phyloP scores from a whole-genome alignment of 2,797 vertebrate species.

The Gallinago solitaria region DNA sequence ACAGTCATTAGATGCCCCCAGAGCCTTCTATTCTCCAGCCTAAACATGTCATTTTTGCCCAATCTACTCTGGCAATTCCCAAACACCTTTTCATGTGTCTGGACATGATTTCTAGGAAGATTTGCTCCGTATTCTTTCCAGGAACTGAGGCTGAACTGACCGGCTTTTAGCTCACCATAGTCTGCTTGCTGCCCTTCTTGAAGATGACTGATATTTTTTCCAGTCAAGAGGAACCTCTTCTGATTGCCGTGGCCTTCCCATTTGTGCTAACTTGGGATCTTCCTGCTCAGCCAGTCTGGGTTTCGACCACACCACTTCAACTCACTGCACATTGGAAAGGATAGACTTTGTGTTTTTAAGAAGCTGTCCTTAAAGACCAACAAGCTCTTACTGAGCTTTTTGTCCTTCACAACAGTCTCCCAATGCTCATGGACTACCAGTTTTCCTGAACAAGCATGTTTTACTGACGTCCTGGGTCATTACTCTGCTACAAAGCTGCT shows the following conservation, averaged over 20 bases:
- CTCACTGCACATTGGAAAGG: background rate
- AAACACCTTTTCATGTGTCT: background rate
- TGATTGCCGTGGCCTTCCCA: background rate
- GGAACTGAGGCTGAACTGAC: background rate
- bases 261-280: background rate
- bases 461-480: background rate
- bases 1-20: background rate
- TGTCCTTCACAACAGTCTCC: background rate
- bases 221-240: background rate
- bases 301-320: background rate
- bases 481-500: background rate
- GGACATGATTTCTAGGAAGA: background rate
- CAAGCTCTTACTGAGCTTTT: background rate
- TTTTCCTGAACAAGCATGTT: background rate
- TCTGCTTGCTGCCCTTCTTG: accelerated
- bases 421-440: background rate
- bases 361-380: background rate
- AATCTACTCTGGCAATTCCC: background rate
- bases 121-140: background rate
- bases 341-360: background rate
- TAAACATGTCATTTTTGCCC: background rate
- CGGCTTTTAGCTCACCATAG: background rate
- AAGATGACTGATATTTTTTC: background rate
- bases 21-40: background rate
- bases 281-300: background rate